Percentiles rank a stretch among this genome's conserved stretches.
Evolutionary conservation across 2,113 vertebrate species (phyloP).

Genomic region (Zosterops borbonicus): DNA sequence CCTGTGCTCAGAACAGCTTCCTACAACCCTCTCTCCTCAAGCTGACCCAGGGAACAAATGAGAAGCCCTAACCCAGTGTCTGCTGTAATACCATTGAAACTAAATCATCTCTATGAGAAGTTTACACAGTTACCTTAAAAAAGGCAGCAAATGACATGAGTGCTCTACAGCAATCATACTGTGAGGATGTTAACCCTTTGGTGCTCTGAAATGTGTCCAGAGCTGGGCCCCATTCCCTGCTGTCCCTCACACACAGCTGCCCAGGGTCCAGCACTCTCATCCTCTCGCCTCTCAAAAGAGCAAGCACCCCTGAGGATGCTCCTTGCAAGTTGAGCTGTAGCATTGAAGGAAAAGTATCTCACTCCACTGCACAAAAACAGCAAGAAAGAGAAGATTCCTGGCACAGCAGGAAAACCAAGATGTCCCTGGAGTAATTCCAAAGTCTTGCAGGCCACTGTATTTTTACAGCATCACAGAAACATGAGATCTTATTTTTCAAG

Average conservation of each 20-base stretch:
- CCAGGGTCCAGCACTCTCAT: rapidly evolving
- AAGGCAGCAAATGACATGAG: not conserved
- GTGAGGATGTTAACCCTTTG: not conserved
- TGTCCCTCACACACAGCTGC: not conserved
- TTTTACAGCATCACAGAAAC: slow-evolving; percentile 12
- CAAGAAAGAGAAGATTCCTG: not conserved
- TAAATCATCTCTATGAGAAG: not conserved
- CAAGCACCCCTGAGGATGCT: not conserved
- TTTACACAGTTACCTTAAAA: not conserved
- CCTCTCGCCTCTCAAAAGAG: not conserved
- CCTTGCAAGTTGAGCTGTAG: not conserved
- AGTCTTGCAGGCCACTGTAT: not conserved
- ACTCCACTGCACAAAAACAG: not conserved
- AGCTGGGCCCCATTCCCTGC: not conserved
- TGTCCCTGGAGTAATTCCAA: slow-evolving; percentile 16
- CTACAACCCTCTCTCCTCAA: not conserved
- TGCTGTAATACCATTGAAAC: not conserved
- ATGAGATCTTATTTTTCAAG: not conserved
- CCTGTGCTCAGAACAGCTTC: not conserved
- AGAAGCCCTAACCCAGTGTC: not conserved
- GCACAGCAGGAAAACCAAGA: not conserved
- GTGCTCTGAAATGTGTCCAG: not conserved
- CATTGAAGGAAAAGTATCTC: not conserved
- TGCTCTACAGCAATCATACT: not conserved
- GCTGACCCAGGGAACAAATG: not conserved